Conservation (phyloP, 2,113 vertebrate genomes). For the Macquaria australasica region DNA sequence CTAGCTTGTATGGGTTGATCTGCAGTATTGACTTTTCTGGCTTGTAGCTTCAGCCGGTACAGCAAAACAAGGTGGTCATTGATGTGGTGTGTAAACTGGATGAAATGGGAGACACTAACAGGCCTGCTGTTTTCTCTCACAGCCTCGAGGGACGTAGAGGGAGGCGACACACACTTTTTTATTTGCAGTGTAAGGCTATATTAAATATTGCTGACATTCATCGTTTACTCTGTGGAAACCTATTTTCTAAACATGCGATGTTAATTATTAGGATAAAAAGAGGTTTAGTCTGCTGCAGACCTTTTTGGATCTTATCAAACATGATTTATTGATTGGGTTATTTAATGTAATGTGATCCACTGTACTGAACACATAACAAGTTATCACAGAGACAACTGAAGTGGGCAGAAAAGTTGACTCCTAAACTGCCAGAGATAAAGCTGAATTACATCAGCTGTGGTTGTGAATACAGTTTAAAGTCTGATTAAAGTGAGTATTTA, state of each 20-base stretch:
- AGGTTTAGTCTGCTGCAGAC: neutral
- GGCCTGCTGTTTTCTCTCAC: conserved; percentile 4
- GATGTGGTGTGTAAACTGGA: conserved; percentile 26
- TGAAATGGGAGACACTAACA: conserved; percentile 4
- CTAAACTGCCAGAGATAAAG: neutral
- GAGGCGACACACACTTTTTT: neutral
- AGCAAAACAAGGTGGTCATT: neutral
- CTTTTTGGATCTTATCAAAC: neutral
- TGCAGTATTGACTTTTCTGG: neutral
- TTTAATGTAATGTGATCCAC: neutral
- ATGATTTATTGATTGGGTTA: neutral
- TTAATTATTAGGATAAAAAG: neutral
- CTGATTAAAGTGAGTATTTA: neutral
- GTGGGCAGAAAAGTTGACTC: neutral
- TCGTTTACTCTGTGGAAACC: neutral
- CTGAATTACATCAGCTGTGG: neutral
- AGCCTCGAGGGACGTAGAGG: neutral
- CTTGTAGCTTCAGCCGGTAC: neutral
- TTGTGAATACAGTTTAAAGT: neutral
- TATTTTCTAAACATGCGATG: neutral
- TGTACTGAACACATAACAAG: neutral
- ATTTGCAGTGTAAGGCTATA: neutral
- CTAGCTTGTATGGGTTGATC: neutral
- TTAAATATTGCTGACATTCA: neutral
- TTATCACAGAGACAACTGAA: neutral